Evolutionary conservation across 1,140 invertebrate species (phyloP).

Genomic region (Ips typographus): DNA sequence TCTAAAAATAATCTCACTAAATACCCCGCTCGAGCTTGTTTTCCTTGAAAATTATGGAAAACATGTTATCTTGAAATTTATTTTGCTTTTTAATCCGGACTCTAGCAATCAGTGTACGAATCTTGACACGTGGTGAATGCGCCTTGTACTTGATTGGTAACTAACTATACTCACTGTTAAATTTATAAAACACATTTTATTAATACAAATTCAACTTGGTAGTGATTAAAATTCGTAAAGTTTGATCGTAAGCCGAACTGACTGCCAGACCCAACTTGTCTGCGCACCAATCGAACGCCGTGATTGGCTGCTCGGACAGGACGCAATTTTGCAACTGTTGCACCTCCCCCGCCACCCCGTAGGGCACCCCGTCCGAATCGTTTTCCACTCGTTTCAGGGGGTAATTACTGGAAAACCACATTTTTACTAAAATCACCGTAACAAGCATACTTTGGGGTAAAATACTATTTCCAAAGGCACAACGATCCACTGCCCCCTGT

Average conservation of each 20-base stretch:
- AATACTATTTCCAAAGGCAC: conserved; percentile 90
- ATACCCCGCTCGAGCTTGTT: no score
- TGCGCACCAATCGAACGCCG: conserved; percentile 86
- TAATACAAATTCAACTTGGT: conserved; percentile 78
- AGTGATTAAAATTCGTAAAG: conserved; percentile 81
- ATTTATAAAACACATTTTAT: background rate
- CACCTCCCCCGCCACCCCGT: conserved; percentile 76
- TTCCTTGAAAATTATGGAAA: no score
- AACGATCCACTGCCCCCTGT: conserved; percentile 85
- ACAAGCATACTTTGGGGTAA: no score
- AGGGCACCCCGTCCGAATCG: conserved; percentile 67
- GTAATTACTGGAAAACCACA: conserved; percentile 56
- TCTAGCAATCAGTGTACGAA: no score
- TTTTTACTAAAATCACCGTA: background rate
- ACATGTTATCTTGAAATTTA: no score
- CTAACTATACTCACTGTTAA: no score
- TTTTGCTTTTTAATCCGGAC: no score
- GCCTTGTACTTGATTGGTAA: no score
- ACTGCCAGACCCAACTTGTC: conserved; percentile 87
- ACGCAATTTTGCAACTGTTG: conserved; percentile 76
- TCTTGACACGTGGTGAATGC: no score
- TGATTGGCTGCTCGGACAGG: conserved; percentile 86
- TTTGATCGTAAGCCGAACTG: conserved; percentile 91
- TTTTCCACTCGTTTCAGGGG: conserved; percentile 71
- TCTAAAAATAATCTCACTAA: no score